phyloP scores from a whole-genome alignment of 2,797 vertebrate genomes.

The Scarus forsteni region DNA sequence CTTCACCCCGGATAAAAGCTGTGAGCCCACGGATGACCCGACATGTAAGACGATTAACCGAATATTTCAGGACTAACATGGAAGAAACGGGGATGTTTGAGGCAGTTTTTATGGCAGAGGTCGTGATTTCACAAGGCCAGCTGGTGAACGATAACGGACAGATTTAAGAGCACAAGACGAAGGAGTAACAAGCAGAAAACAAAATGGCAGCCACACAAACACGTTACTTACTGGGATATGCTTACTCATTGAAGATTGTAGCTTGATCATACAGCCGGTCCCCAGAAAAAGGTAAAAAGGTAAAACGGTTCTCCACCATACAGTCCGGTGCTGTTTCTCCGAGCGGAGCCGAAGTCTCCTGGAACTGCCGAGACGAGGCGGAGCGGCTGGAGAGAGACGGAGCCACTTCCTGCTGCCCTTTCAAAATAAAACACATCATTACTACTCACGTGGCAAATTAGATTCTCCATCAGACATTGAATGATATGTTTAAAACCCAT shows the following conservation, averaged over 20 bases:
- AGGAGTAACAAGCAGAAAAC: neutral
- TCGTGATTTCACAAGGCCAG: conserved; percentile 64
- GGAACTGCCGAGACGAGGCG: conserved; percentile 13
- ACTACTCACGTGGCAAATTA: neutral
- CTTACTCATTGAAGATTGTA: conserved; percentile 99
- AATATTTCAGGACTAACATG: accelerated
- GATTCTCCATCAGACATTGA: too few relatives aligned
- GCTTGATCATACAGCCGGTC: conserved; percentile 99
- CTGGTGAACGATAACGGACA: conserved; percentile 19
- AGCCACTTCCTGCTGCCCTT: conserved; percentile 7
- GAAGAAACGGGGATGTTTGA: accelerated
- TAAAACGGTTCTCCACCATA: conserved; percentile 81
- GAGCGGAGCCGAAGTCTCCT: conserved; percentile 78
- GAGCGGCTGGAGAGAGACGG: neutral
- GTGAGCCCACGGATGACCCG: accelerated
- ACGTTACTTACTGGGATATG: conserved; percentile 96
- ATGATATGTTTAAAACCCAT: too few relatives aligned
- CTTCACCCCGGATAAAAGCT: accelerated
- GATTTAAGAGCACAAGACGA: conserved; percentile 34
- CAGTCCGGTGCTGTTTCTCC: conserved; percentile 72
- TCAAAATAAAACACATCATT: conserved; percentile 58
- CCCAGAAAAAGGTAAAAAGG: conserved; percentile 85
- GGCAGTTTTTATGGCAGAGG: conserved; percentile 19
- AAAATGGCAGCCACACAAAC: conserved; percentile 38
- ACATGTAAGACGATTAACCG: accelerated